Evolutionary conservation across 2,797 vertebrate species (phyloP), one percentile per base, ranked within the genome.

Genomic region (Oophaga sylvatica): DNA sequence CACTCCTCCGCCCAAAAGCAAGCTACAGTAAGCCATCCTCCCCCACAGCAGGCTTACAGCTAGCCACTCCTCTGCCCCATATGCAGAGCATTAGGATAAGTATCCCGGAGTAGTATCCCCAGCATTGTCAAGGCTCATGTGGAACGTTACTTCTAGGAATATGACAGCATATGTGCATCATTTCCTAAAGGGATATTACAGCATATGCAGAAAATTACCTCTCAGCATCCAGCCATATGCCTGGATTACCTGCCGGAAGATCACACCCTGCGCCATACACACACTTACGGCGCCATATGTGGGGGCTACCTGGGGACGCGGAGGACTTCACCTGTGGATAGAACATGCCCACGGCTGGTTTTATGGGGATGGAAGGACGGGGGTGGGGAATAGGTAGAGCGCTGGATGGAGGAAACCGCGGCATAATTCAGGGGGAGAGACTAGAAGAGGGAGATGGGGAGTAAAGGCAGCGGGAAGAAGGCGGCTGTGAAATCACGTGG

Each of bases 181-280:
- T 87, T 81, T 81, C 67, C 78, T 45, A 17, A 13, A 62, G 53
- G 48, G 56, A 71, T 78, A 60, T 73, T 31, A 48, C 65, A 62
- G 65, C 75, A 84, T 73, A 84, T 88, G 81, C 12, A 26, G 19
- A 65, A 48, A 57, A 80, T 85, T 75, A 85, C 2, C 31, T 63
- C n/a, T 73, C 17, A 73, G 35, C 6, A 45, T 73, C 45, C 70
- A 73, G 56, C 77, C 83, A 85, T 48, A 81, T 85, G 78, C 65
- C 80, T 16, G 56, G 45, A 84, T 79, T 81, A 70, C 71, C n/a
- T 60, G 13, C 16, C 79, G 80, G 48, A 77, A 31, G 53, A 81
- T 62, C 35, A 77, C n/a, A n/a, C 80, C 59, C 65, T 31, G 48
- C 9, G 17, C 41, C n/a, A 41, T 26, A 65, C 5, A 29, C 65